phyloP scores from a whole-genome alignment of 2,888 invertebrate genomes.

The Drosophila birchii region DNA sequence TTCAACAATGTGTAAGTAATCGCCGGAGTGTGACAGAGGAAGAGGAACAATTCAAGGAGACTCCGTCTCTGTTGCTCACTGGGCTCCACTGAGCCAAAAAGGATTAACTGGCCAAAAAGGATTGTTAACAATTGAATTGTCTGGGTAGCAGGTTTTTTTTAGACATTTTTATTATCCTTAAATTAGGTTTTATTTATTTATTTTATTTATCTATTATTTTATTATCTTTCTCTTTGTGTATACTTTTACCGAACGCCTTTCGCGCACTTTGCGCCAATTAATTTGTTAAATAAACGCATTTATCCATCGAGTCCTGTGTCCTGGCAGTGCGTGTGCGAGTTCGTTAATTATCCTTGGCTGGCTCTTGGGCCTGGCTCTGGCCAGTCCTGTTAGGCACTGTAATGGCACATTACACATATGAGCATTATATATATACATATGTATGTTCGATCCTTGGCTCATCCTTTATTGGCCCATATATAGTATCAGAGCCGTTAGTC shows the following conservation, averaged over 20 bases:
- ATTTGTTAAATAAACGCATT: constrained; percentile 78
- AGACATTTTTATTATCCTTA: too few species aligned
- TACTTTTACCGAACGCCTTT: constrained; percentile 5
- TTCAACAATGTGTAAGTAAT: constrained; percentile 79
- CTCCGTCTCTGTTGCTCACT: constrained; percentile 46
- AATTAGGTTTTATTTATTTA: too few species aligned
- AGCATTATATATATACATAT: background rate
- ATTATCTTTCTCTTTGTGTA: background rate
- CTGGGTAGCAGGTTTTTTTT: too few species aligned
- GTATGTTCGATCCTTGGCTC: constrained; percentile 11
- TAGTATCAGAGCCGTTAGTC: constrained; percentile 24
- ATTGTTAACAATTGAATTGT: background rate
- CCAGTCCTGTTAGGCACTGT: constrained; percentile 62
- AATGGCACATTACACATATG: constrained; percentile 59
- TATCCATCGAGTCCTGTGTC: constrained; percentile 53
- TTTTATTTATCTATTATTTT: background rate
- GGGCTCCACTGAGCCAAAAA: constrained; percentile 3
- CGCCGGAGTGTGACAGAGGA: constrained; percentile 28
- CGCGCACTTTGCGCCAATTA: constrained; percentile 73
- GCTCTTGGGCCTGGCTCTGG: constrained; percentile 1
- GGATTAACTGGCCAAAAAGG: background rate
- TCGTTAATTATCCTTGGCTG: constrained; percentile 47
- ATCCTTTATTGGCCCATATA: constrained; percentile 32
- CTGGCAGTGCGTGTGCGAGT: constrained; percentile 31
- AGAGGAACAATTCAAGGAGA: constrained; percentile 58